Evolutionary conservation across 2,888 invertebrate species (phyloP), one percentile per base, ranked within the genome.

Genomic region (Brenthis daphne): DNA sequence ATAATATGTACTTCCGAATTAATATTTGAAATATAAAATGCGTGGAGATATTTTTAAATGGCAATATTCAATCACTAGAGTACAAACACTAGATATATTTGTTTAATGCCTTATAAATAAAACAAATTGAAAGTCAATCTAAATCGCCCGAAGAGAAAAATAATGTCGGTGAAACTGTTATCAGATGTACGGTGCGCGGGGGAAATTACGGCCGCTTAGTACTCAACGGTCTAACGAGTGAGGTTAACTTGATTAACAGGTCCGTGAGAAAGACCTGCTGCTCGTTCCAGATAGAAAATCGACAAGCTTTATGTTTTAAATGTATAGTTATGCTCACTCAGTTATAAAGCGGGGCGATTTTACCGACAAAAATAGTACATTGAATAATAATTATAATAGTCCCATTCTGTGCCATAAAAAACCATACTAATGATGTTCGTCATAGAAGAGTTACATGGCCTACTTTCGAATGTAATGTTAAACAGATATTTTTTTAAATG

Each of bases 241-340:
- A 53, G 65, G 54, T 48, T 65, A 68, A 71, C 65, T 68, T 60
- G 61, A 71, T 71, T 68, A 70, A 70, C 56, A 65, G 51, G 56
- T 64, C 64, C 50, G 57, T 58, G 56, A 57, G 70, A 61, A 57
- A 67, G 50, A 55, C 55, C 55, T 51, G 53, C 54, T 54, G 66
- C 54, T 16, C n/a, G 54, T 60, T 55, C 54, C 20, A 60, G 63
- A 55, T 66, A 58, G 53, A 66, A 47, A 57, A 60, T 48, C 50
- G 50, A 43, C 60, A 60, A 29, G 29, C 60, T 48, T 50, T 33
- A n/a, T 29, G 60, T 60, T 50, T 43, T 43, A 43, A 43, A 43
- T 43, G 11, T 43, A 43, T 43, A 11, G 11, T 43, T 43, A 43
- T 43, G 3, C 37, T 43, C 37, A 43, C 37, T 43, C 37, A 43